A percentile compares a stretch with the other conserved stretches of the same genome.
phyloP scores from a whole-genome alignment of 2,113 vertebrate species.

The Chrysemys picta region DNA sequence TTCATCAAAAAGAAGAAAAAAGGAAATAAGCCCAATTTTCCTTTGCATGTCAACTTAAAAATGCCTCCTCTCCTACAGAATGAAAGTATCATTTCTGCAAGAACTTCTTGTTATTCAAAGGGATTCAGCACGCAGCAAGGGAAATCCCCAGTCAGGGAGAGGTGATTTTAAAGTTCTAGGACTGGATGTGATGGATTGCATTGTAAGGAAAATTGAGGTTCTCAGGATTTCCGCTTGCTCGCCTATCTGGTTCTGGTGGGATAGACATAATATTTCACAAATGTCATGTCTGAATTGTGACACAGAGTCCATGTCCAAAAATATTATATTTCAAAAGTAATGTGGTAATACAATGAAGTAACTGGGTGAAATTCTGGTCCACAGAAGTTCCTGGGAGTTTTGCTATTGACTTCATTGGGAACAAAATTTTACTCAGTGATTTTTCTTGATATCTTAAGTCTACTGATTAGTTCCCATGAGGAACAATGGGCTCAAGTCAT shows the following conservation, averaged over 20 bases:
- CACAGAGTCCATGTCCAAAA: slow-evolving; percentile 5
- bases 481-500: neutral
- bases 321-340: too few species aligned
- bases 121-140: slow-evolving; percentile 2
- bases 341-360: neutral
- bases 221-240: slow-evolving; percentile 60
- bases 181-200: neutral
- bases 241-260: neutral
- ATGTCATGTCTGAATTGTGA: neutral
- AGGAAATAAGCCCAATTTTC: neutral
- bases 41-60: neutral
- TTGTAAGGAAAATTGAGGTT: neutral
- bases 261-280: slow-evolving; percentile 42
- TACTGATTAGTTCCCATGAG: rapidly evolving
- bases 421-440: neutral
- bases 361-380: rapidly evolving
- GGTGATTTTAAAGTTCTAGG: neutral
- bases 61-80: neutral
- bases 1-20: neutral
- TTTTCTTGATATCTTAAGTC: neutral
- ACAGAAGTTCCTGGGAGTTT: rapidly evolving
- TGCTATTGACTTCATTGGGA: neutral
- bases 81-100: neutral
- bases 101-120: neutral
- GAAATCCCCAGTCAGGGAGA: slow-evolving; percentile 16